Conservation (phyloP, 2,888 invertebrate genomes). For the Dermolepida albohirtum region DNA sequence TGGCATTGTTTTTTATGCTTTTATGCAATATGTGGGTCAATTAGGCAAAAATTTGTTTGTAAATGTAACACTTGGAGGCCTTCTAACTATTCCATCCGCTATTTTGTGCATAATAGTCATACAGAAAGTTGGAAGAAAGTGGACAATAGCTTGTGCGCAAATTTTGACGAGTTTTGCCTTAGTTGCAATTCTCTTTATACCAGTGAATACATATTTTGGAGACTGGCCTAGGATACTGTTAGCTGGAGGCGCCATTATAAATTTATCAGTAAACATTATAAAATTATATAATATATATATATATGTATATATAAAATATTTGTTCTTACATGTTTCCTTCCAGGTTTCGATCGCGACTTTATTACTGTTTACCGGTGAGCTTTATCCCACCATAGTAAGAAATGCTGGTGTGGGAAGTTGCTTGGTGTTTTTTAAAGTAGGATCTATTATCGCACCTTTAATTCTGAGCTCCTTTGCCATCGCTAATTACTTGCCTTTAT, state of each 20-base stretch:
- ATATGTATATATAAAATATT: too few relatives aligned
- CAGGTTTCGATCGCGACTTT: slow-evolving; percentile 71
- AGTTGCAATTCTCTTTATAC: slow-evolving; percentile 66
- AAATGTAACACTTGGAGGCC: slow-evolving; percentile 68
- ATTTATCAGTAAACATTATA: slow-evolving; percentile 70
- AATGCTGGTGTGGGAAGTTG: slow-evolving; percentile 82
- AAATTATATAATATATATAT: too few relatives aligned
- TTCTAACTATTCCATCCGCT: slow-evolving; percentile 69
- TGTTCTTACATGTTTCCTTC: slow-evolving; percentile 48
- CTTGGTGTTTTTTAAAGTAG: slow-evolving; percentile 80
- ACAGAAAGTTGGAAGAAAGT: slow-evolving; percentile 67
- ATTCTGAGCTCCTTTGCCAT: slow-evolving; percentile 56
- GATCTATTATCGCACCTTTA: slow-evolving; percentile 74
- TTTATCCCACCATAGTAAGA: slow-evolving; percentile 82
- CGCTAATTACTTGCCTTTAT: slow-evolving; percentile 56
- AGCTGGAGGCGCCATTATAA: slow-evolving; percentile 74
- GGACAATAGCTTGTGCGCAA: slow-evolving; percentile 67
- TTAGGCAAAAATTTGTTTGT: slow-evolving; percentile 70
- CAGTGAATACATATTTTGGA: slow-evolving; percentile 63
- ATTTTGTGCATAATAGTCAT: slow-evolving; percentile 68
- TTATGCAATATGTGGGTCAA: slow-evolving; percentile 71
- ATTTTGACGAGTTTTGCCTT: slow-evolving; percentile 67
- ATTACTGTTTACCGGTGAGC: slow-evolving; percentile 81
- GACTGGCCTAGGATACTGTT: slow-evolving; percentile 71
- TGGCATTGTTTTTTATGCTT: slow-evolving; percentile 71